Base-by-base conservation (phyloP, 2,888 invertebrate genomes). In the Volucella inflata region DNA sequence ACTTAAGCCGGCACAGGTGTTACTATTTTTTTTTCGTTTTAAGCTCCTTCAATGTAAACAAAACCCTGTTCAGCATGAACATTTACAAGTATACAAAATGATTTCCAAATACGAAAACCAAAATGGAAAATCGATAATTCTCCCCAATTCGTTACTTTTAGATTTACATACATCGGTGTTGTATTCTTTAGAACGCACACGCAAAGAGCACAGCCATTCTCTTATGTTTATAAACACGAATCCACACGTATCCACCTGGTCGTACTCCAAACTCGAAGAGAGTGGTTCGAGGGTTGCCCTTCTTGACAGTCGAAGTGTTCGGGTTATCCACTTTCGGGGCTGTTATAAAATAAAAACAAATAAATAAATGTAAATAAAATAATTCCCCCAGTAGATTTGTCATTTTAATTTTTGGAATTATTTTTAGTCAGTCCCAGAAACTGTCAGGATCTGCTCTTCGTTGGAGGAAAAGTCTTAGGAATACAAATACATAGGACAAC, bases 201-300 rank as follows among this genome's bases (percentile, higher is more conserved):
- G 85, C 85, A 85, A 85, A 81, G 85, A 85, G 85, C 76, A 81
- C 72, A 16, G 62, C 11, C 40, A n/a, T 68, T 81, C 85, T 85
- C 81, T 85, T 81, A 51, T 30, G 70, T 71, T 38, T 30, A 57
- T 65, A 60, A 16, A 14, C 67, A 72, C 71, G 48, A 79, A 67
- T 59, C 67, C 44, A 36, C 55, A 67, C 70, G 60, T 65, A 72
- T 76, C 77, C 76, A 85, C 72, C 81, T 85, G 85, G 85, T 85
- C 85, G 85, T 85, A 85, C 85, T 64, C 62, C 48, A 72, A 80
- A 9, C 65, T 8, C 80, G 30, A 42, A 85, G 81, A 85, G 81
- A 85, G 81, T 81, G 85, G 80, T 85, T 81, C 76, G 57, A 85
- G 85, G 85, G 85, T 85, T 85, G 85, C 67, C 77, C 85, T 85